phyloP scores from a whole-genome alignment of 2,113 vertebrate species.

The Coryphaenoides rupestris region DNA sequence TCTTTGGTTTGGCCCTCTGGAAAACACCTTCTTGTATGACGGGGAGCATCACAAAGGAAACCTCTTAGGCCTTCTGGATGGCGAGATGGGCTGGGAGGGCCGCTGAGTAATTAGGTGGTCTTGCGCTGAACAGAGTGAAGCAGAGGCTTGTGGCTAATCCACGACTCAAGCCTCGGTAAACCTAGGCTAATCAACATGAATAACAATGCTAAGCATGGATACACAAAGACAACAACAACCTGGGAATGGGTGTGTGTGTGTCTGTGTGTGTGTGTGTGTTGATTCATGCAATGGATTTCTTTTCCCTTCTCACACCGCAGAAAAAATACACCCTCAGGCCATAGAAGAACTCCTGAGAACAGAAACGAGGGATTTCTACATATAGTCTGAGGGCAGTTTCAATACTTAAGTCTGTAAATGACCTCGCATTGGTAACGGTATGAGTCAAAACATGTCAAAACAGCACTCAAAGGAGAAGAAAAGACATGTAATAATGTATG shows the following conservation, averaged over 20 bases:
- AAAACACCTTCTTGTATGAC: slow-evolving; percentile 49
- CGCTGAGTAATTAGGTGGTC: slow-evolving; percentile 60
- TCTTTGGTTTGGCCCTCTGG: slow-evolving; percentile 49
- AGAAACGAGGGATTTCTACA: slow-evolving; percentile 39
- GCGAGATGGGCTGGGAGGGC: slow-evolving; percentile 53
- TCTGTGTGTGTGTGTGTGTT: slow-evolving; percentile 33
- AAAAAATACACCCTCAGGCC: slow-evolving; percentile 50
- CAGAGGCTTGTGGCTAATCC: slow-evolving; percentile 59
- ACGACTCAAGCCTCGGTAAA: slow-evolving; percentile 68
- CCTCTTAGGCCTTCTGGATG: slow-evolving; percentile 52
- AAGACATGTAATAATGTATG: neutral
- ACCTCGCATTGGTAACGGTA: neutral
- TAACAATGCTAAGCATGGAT: slow-evolving; percentile 57
- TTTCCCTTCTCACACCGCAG: slow-evolving; percentile 35
- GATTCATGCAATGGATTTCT: slow-evolving; percentile 49
- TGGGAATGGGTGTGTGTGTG: slow-evolving; percentile 30
- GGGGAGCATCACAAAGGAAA: slow-evolving; percentile 55
- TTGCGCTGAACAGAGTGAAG: slow-evolving; percentile 54
- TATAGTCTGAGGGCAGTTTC: slow-evolving; percentile 24
- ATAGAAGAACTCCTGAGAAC: slow-evolving; percentile 49
- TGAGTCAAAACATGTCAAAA: slow-evolving; percentile 39
- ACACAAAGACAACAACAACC: slow-evolving; percentile 52
- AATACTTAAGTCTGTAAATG: slow-evolving; percentile 33
- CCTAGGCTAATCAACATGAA: slow-evolving; percentile 59
- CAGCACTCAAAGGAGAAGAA: slow-evolving; percentile 14